Percentiles rank a stretch among this genome's conserved stretches.
These are phyloP conservation scores for Geotria australis DNA, from an alignment of 2,797 vertebrate species.

Conservation along the genomic window DNA sequence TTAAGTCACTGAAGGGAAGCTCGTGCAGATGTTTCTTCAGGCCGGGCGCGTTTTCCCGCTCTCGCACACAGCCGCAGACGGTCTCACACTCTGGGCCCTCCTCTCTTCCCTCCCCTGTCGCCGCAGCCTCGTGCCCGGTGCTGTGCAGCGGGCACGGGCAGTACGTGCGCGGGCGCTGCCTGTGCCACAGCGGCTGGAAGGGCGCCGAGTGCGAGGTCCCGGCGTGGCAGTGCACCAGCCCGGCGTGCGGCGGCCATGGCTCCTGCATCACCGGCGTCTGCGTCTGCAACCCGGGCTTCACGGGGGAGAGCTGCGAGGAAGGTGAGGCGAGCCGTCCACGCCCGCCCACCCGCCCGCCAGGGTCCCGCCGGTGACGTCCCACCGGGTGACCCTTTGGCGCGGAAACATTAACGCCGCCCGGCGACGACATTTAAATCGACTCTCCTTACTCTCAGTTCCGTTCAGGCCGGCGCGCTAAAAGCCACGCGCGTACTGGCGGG, in stretches of 20 bases:
- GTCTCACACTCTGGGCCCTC: background rate
- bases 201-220: conserved; percentile 77
- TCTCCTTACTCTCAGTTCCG: no score
- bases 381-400: no score
- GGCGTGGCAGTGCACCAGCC: conserved; percentile 67
- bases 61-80: no score
- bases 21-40: no score
- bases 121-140: conserved; percentile 69
- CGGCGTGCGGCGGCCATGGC: conserved; percentile 60
- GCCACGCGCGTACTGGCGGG: no score
- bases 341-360: no score
- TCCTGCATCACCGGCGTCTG: conserved; percentile 76
- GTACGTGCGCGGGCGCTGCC: conserved; percentile 76
- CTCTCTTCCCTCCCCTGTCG: conserved; percentile 3
- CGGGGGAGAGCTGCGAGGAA: conserved; percentile 67
- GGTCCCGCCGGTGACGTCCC: no score
- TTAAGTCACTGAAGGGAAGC: no score
- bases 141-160: conserved; percentile 92
- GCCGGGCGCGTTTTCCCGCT: no score
- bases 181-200: conserved; percentile 96
- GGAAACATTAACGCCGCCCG: no score
- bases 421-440: no score
- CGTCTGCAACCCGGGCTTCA: conserved; percentile 64
- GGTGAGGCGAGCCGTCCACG: conserved; percentile 14
- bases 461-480: no score